These are phyloP conservation scores for Athetis lepigone DNA, from an alignment of 2,888 invertebrate genomes.

Conservation along the genomic window DNA sequence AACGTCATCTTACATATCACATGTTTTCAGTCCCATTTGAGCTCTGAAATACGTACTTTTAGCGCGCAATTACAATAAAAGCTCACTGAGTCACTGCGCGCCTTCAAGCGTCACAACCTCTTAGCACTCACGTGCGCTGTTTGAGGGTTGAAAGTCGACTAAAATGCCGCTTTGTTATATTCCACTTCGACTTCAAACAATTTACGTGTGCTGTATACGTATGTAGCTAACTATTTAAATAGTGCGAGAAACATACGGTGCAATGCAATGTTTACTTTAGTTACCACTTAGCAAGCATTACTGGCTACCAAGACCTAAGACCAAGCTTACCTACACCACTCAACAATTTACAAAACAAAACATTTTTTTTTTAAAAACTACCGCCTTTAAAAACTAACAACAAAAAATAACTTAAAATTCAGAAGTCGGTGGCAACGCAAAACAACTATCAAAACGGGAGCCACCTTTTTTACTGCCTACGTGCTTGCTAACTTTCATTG, in stretches of 20 bases:
- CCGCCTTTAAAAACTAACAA: too few relatives aligned
- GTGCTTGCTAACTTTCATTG: too few relatives aligned
- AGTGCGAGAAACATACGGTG: neutral
- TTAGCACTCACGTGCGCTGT: slow-evolving; percentile 29
- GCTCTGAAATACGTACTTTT: slow-evolving; percentile 39
- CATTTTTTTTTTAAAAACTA: too few relatives aligned
- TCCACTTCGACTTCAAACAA: slow-evolving; percentile 29
- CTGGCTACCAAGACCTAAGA: too few relatives aligned
- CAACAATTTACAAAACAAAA: too few relatives aligned
- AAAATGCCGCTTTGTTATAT: slow-evolving; percentile 38
- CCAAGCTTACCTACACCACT: too few relatives aligned
- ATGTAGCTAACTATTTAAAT: neutral
- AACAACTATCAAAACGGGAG: too few relatives aligned
- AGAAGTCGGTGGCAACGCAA: too few relatives aligned
- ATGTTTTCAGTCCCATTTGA: slow-evolving; percentile 28
- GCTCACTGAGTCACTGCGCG: slow-evolving; percentile 43
- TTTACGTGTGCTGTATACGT: slow-evolving; percentile 1
- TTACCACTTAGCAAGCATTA: too few relatives aligned
- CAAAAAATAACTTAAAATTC: too few relatives aligned
- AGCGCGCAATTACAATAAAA: slow-evolving; percentile 59
- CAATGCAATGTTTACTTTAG: neutral
- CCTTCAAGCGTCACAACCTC: slow-evolving; percentile 25
- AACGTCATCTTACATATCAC: slow-evolving; percentile 6
- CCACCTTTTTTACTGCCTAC: too few relatives aligned
- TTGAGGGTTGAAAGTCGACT: slow-evolving; percentile 22